Evolutionary conservation across 2,113 vertebrate genomes (phyloP), one percentile per base, ranked within the genome.

Genomic region (Cyprinodon tularosa): DNA sequence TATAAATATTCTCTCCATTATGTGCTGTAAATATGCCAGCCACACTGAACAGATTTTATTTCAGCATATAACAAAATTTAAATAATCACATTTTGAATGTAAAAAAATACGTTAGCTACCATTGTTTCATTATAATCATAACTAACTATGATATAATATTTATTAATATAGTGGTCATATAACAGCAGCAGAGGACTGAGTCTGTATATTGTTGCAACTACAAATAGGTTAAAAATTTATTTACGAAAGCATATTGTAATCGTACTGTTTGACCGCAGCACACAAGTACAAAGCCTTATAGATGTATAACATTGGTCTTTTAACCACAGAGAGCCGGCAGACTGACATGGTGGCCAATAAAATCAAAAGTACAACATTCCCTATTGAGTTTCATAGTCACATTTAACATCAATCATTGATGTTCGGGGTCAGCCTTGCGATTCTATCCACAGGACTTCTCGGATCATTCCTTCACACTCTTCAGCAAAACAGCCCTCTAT

Each of bases 331-430:
- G 73, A 76, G 72, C 82, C 79, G 71, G 77, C 80, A 76, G 84
- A 64, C 90, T 77, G 84, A 82, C 88, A 91, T 77, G 87, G 90
- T 86, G 89, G 91, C 89, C 90, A 90, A 91, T 91, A 88, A 90
- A 92, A 91, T 88, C 85, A 83, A 84, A 93, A 91, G 90, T 80
- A 91, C 88, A 90, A 89, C 80, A 91, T 91, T 84, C 80, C 87
- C 88, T 83, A 89, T 86, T 82, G 83, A 65, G 85, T 84, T 90
- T 86, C 83, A 78, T 70, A 78, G 87, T 89, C 85, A 85, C 87
- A 86, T 88, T 89, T 78, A 80, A 91, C 89, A 90, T 91, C 90
- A 88, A 91, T 91, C 87, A 82, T 80, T 62, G 70, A 85, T 80
- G 89, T 93, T 82, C 86, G 79, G 92, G 93, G 92, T 93, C 90